Percentiles rank a stretch among this genome's conserved stretches.
phyloP scores from a whole-genome alignment of 2,888 invertebrate species.

The Athetis lepigone region DNA sequence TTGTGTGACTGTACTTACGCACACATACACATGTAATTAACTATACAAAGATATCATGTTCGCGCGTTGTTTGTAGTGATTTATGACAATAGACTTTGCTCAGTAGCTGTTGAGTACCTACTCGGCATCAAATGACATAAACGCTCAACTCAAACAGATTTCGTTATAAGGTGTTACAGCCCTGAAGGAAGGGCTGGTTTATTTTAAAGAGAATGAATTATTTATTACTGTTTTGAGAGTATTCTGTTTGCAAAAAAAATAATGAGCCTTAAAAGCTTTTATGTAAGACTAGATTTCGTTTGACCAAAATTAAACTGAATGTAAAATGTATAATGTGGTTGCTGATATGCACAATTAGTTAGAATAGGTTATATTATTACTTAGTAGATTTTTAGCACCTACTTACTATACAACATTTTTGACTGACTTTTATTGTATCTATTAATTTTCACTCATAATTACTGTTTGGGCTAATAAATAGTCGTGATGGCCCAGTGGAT shows the following conservation, averaged over 20 bases:
- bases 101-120: slow-evolving; percentile 7
- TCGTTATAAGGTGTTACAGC: slow-evolving; percentile 37
- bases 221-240: slow-evolving; percentile 12
- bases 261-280: background rate
- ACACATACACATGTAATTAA: slow-evolving; percentile 21
- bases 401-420: background rate
- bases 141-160: slow-evolving; percentile 53
- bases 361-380: too few relatives aligned
- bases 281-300: background rate
- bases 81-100: slow-evolving; percentile 37
- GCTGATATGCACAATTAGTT: too few relatives aligned
- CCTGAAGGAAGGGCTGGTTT: slow-evolving; percentile 23
- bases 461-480: too few relatives aligned
- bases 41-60: slow-evolving; percentile 48
- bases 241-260: slow-evolving; percentile 4
- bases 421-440: too few relatives aligned
- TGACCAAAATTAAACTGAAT: background rate
- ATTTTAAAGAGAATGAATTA: slow-evolving; percentile 28
- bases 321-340: background rate
- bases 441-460: too few relatives aligned
- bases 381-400: too few relatives aligned
- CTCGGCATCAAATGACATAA: slow-evolving; percentile 33
- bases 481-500: too few relatives aligned
- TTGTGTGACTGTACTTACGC: background rate
- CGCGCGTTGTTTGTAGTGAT: slow-evolving; percentile 32